These are phyloP conservation scores for Bombus haemorrhoidalis DNA, from an alignment of 1,140 invertebrate genomes.

Conservation along the genomic window DNA sequence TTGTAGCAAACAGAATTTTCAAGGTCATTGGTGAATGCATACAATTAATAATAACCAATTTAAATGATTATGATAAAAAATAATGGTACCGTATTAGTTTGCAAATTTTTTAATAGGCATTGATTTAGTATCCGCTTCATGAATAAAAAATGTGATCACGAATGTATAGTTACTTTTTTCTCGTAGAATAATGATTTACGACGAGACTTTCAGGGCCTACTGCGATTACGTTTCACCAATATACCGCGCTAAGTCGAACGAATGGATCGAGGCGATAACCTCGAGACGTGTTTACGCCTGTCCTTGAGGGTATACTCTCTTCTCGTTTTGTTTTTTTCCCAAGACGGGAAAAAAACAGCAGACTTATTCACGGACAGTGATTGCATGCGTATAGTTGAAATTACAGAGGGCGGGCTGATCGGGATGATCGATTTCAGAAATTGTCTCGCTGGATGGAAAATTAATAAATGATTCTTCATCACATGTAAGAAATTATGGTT, in stretches of 20 bases:
- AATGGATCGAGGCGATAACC: constrained; percentile 34
- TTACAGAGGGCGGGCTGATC: constrained; percentile 32
- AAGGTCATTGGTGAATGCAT: background rate
- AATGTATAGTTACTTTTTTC: background rate
- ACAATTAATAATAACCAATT: too few species aligned
- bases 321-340: constrained; percentile 6
- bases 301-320: constrained; percentile 29
- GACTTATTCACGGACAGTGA: constrained; percentile 14
- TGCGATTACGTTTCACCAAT: constrained; percentile 18
- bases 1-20: background rate
- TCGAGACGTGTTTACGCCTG: constrained; percentile 44
- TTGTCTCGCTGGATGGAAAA: constrained; percentile 39
- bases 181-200: background rate
- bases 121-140: background rate
- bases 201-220: background rate
- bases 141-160: background rate
- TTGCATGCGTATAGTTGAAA: constrained; percentile 44
- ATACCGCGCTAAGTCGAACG: constrained; percentile 34
- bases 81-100: background rate
- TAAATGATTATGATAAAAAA: too few species aligned
- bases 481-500: constrained; percentile 24
- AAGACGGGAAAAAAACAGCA: background rate
- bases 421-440: constrained; percentile 32
- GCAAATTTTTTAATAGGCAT: background rate
- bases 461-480: constrained; percentile 53